Evolutionary conservation across 1,140 invertebrate genomes (phyloP).

Genomic region (Zaprionus inermis): DNA sequence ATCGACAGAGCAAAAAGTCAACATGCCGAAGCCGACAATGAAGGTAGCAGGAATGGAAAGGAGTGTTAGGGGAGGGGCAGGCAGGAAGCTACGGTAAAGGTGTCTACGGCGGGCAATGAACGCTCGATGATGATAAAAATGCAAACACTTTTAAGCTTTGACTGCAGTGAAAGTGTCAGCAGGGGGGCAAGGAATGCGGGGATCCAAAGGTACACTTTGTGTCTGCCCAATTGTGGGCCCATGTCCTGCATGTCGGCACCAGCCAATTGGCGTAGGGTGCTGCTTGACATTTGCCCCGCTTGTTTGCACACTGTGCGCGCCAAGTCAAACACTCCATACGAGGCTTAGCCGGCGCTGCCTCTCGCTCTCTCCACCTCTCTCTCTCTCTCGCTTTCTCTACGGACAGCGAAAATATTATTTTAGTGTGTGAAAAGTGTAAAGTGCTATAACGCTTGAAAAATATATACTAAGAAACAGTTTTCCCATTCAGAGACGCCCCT

Average conservation of each 20-base stretch:
- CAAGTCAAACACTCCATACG: slow-evolving; percentile 25
- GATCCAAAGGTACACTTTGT: not conserved
- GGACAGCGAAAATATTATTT: slow-evolving; percentile 76
- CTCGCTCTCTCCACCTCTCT: not conserved
- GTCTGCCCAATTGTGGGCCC: slow-evolving; percentile 63
- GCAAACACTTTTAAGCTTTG: slow-evolving; percentile 66
- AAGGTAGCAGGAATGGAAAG: slow-evolving; percentile 19
- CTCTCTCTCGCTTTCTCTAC: not conserved
- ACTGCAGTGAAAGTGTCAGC: slow-evolving; percentile 47
- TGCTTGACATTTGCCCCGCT: slow-evolving; percentile 74
- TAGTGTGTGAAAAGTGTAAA: slow-evolving; percentile 81
- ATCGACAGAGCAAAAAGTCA: slow-evolving; percentile 59
- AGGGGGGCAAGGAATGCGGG: not conserved
- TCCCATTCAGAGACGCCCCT: slow-evolving; percentile 12
- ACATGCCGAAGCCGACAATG: slow-evolving; percentile 52
- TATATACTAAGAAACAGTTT: slow-evolving; percentile 67
- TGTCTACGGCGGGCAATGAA: slow-evolving; percentile 10
- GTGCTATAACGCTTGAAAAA: slow-evolving; percentile 76
- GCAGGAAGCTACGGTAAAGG: not conserved
- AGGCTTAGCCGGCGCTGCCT: not conserved
- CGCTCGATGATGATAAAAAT: slow-evolving; percentile 60
- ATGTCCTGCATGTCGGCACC: slow-evolving; percentile 24
- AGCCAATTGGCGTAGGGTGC: slow-evolving; percentile 72
- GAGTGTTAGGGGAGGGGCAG: slow-evolving; percentile 1
- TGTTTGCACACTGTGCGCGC: slow-evolving; percentile 68